Conservation (phyloP, 2,113 vertebrate genomes). For the Bungarus multicinctus region DNA sequence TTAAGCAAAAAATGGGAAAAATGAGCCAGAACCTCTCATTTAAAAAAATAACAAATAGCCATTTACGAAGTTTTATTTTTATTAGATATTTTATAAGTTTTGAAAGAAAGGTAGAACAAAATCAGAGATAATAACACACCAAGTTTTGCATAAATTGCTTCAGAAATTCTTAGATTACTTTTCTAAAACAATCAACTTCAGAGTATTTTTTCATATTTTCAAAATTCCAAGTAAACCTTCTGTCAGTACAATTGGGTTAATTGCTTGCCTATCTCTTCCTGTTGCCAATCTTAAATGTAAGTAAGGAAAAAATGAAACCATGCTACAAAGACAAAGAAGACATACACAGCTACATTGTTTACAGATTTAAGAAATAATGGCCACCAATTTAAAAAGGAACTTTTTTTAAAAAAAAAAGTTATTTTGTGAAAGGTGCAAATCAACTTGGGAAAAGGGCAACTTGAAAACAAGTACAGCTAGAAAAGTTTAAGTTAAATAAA, state of each 20-base stretch:
- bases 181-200: not conserved
- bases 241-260: not conserved
- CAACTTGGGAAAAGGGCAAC: not conserved
- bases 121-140: not conserved
- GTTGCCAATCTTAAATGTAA: not conserved
- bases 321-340: not conserved
- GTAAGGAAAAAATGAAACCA: not conserved
- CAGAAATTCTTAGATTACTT: not conserved
- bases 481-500: not conserved
- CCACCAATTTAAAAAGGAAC: not conserved
- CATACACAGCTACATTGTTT: not conserved
- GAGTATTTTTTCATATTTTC: not conserved
- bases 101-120: not conserved
- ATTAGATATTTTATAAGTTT: not conserved
- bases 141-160: not conserved
- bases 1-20: not conserved
- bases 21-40: not conserved
- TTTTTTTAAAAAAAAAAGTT: not conserved
- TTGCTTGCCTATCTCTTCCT: not conserved
- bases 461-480: not conserved
- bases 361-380: not conserved
- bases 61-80: not conserved
- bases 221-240: not conserved
- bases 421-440: not conserved
- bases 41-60: not conserved